These are phyloP conservation scores for Tympanuchus pallidicinctus DNA, from an alignment of 2,113 vertebrate genomes.

Conservation along the genomic window DNA sequence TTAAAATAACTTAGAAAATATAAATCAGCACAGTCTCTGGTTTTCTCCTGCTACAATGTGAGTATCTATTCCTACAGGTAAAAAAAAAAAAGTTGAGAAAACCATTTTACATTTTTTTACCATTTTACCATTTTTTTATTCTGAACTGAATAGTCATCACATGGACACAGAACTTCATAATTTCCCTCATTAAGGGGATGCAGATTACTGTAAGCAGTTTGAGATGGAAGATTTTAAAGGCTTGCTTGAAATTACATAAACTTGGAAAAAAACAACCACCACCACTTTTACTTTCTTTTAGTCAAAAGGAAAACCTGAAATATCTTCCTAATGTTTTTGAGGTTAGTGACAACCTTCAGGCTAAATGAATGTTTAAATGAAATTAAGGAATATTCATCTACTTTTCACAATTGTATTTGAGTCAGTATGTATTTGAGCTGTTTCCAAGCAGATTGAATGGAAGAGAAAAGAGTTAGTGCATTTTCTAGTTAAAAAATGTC, in stretches of 20 bases:
- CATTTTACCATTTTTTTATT: background rate
- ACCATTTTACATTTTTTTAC: background rate
- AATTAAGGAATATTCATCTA: background rate
- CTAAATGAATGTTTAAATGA: background rate
- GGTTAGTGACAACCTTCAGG: background rate
- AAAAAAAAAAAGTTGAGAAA: background rate
- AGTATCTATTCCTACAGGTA: background rate
- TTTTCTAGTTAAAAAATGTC: background rate
- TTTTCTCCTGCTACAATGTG: background rate
- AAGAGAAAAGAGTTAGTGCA: background rate
- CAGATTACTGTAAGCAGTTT: background rate
- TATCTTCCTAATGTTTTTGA: background rate
- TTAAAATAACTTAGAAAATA: conserved; percentile 42
- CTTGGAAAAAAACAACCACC: background rate
- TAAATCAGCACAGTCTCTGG: background rate
- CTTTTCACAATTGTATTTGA: background rate
- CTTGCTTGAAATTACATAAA: background rate
- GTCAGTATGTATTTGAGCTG: background rate
- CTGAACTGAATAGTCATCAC: background rate
- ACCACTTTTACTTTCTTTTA: background rate
- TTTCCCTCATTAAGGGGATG: background rate
- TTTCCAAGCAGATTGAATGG: background rate
- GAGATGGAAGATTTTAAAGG: background rate
- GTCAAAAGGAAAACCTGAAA: background rate
- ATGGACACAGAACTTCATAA: background rate